Conservation (phyloP, 2,113 vertebrate species). For the Pterocles gutturalis region DNA sequence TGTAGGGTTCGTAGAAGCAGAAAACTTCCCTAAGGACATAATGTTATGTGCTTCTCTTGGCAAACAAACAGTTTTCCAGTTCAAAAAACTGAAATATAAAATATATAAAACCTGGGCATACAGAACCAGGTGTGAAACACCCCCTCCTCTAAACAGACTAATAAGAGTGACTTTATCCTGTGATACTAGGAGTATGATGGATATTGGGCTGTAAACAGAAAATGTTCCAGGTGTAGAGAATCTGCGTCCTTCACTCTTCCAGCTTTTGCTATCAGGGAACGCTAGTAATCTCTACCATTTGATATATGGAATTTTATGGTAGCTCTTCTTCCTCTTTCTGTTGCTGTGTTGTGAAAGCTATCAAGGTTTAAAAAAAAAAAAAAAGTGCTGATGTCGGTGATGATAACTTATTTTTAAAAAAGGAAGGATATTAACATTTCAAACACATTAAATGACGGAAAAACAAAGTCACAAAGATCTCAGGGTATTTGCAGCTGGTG, state of each 20-base stretch:
- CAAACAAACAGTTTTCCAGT: neutral
- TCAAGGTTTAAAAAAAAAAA: neutral
- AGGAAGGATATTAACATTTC: conserved; percentile 47
- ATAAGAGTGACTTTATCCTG: neutral
- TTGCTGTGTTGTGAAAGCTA: neutral
- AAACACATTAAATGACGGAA: conserved; percentile 13
- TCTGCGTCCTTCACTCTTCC: neutral
- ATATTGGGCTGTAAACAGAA: neutral
- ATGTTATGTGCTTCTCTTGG: neutral
- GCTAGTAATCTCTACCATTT: neutral
- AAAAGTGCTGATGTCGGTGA: neutral
- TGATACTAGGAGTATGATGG: neutral
- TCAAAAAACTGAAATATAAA: neutral
- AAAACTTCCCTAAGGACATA: neutral
- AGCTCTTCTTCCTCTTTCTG: neutral
- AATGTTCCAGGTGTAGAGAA: neutral
- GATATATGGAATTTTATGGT: neutral
- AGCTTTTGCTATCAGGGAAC: neutral
- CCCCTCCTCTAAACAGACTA: neutral
- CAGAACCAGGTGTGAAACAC: neutral
- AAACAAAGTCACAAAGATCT: conserved; percentile 51
- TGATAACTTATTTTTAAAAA: neutral
- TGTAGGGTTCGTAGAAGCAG: neutral
- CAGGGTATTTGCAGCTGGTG: neutral
- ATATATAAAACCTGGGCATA: neutral